Conservation (phyloP, 2,113 vertebrate species). For the Falcunculus frontatus region DNA sequence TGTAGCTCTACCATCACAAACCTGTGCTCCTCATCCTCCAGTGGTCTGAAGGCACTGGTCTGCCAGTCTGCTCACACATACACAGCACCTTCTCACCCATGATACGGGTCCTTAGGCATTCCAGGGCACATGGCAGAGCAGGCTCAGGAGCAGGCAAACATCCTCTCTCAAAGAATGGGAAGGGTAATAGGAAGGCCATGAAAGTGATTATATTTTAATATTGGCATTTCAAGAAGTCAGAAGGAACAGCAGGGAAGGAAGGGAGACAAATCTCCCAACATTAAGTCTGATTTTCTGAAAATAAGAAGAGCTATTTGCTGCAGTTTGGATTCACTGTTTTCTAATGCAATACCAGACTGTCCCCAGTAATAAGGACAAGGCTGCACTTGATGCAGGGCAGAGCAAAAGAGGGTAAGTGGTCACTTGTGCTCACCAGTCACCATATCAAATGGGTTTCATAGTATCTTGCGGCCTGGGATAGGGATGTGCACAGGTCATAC, state of each 20-base stretch:
- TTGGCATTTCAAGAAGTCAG: neutral
- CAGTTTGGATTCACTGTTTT: neutral
- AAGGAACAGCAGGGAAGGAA: neutral
- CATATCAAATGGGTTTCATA: accelerated
- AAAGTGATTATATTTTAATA: neutral
- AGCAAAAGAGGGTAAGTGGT: neutral
- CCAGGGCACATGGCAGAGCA: neutral
- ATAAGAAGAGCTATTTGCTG: neutral
- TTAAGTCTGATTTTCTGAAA: neutral
- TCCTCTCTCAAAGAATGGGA: neutral
- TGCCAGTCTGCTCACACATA: neutral
- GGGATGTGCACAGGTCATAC: neutral
- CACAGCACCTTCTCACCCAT: neutral
- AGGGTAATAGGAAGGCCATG: neutral
- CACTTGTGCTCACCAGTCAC: neutral
- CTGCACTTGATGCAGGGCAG: neutral
- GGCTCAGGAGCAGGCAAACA: neutral
- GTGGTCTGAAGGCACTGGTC: neutral
- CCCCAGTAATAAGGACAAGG: neutral
- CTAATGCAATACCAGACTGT: neutral
- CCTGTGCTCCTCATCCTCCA: neutral
- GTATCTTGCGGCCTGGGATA: neutral
- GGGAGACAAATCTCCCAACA: neutral
- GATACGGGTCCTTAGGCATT: accelerated
- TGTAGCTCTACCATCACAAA: neutral